Percentiles rank a stretch among this genome's conserved stretches.
Conservation (phyloP, 2,888 invertebrate species). For the Cheilosia scutellata region DNA sequence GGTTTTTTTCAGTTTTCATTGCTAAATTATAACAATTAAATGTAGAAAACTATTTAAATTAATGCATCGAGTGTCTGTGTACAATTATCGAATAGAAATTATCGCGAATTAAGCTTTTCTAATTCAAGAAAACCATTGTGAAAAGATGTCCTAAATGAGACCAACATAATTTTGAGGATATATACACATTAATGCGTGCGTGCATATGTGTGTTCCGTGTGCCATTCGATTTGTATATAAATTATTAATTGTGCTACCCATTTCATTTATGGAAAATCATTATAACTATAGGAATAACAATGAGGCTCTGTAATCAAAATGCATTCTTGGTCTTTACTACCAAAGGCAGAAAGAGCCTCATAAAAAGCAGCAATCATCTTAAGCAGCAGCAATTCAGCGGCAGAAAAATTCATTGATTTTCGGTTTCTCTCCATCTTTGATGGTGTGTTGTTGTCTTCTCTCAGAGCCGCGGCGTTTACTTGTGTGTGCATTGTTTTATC, state of each 20-base stretch:
- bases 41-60: constrained; percentile 26
- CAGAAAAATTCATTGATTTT: constrained; percentile 75
- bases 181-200: constrained; percentile 61
- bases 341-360: neutral
- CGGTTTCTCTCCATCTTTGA: constrained; percentile 62
- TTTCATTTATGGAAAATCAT: constrained; percentile 27
- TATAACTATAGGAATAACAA: constrained; percentile 15
- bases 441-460: constrained; percentile 46
- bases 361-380: constrained; percentile 5
- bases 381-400: constrained; percentile 19
- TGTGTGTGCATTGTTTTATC: constrained; percentile 57
- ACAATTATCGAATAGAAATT: constrained; percentile 4
- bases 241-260: constrained; percentile 21
- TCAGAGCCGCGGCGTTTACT: constrained; percentile 19
- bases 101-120: constrained; percentile 18
- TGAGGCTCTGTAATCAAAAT: constrained; percentile 34
- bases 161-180: constrained; percentile 39
- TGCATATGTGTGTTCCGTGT: constrained; percentile 26
- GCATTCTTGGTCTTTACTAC: neutral
- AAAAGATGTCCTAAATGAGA: constrained; percentile 39
- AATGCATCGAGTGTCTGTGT: constrained; percentile 3
- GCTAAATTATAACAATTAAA: constrained; percentile 48
- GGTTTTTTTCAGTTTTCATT: constrained; percentile 72
- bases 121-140: constrained; percentile 62
- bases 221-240: constrained; percentile 12